Conservation (phyloP, 2,888 invertebrate species). For the Netelia inedita region DNA sequence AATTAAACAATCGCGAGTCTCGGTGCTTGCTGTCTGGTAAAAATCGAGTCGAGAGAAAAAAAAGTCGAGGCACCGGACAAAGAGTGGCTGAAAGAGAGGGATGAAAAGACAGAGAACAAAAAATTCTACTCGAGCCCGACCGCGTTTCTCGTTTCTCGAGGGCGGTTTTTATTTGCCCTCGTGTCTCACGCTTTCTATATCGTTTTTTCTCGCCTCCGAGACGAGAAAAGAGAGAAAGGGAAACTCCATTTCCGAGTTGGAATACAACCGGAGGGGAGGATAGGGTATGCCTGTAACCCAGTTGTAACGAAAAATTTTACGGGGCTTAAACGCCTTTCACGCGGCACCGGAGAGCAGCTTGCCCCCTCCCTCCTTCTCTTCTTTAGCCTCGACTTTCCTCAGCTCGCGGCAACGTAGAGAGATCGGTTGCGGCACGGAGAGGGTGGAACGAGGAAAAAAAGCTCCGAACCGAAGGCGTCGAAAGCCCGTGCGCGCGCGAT, state of each 20-base stretch:
- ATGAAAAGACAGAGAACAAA: background rate
- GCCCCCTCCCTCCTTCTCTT: constrained; percentile 36
- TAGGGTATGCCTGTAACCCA: constrained; percentile 16
- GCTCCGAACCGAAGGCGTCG: constrained; percentile 28
- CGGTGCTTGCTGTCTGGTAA: background rate
- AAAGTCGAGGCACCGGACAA: background rate
- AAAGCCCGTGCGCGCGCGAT: background rate
- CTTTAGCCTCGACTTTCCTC: constrained; percentile 30
- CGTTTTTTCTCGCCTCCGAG: constrained; percentile 10
- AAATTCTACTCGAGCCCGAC: background rate
- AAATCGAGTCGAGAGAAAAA: constrained; percentile 13
- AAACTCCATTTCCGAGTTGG: constrained; percentile 28
- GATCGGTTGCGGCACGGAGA: constrained; percentile 26
- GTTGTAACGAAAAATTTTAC: constrained; percentile 57
- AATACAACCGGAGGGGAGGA: constrained; percentile 8
- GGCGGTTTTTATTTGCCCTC: constrained; percentile 50
- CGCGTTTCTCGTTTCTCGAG: constrained; percentile 30
- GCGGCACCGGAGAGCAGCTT: constrained; percentile 28
- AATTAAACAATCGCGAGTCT: constrained; percentile 1
- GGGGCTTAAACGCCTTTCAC: constrained; percentile 56
- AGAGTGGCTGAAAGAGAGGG: constrained; percentile 14
- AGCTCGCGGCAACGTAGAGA: constrained; percentile 13
- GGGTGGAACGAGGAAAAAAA: background rate
- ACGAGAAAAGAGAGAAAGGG: background rate
- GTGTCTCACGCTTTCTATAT: constrained; percentile 13